These are phyloP conservation scores for Cyclopterus lumpus DNA, from an alignment of 2,797 vertebrate genomes.

Conservation along the genomic window DNA sequence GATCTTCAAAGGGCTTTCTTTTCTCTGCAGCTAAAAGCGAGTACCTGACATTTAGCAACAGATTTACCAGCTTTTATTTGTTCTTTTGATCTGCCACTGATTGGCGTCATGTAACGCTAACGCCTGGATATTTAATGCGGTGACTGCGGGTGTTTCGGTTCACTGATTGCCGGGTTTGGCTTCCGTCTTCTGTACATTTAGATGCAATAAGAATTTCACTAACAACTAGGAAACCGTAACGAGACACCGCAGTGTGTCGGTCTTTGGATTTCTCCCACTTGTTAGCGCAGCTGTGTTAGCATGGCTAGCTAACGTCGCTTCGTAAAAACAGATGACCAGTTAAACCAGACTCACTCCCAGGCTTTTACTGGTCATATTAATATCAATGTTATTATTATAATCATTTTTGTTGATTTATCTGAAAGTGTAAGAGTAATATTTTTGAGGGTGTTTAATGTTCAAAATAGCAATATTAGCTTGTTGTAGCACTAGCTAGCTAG, in stretches of 20 bases:
- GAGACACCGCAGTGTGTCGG: neutral
- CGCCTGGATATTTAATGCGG: neutral
- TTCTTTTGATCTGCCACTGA: neutral
- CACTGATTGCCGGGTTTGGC: neutral
- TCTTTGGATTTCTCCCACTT: no score
- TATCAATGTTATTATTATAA: no score
- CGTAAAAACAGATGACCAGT: neutral
- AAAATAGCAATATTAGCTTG: no score
- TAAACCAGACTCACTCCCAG: neutral
- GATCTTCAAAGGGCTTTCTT: neutral
- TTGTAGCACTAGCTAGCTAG: no score
- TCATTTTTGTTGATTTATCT: no score
- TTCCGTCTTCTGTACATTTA: neutral
- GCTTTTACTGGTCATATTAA: no score
- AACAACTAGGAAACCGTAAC: neutral
- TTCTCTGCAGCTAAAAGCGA: neutral
- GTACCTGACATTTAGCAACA: conserved; percentile 15
- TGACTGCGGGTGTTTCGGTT: neutral
- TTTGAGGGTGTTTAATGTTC: no score
- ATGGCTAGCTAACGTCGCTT: neutral
- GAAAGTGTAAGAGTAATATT: no score
- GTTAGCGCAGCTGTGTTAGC: neutral
- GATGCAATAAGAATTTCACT: neutral
- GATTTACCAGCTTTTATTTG: conserved; percentile 7
- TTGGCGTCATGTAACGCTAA: neutral